These are phyloP conservation scores for Odocoileus hemionus DNA, from an alignment of 2,113 vertebrate genomes.

Conservation along the genomic window DNA sequence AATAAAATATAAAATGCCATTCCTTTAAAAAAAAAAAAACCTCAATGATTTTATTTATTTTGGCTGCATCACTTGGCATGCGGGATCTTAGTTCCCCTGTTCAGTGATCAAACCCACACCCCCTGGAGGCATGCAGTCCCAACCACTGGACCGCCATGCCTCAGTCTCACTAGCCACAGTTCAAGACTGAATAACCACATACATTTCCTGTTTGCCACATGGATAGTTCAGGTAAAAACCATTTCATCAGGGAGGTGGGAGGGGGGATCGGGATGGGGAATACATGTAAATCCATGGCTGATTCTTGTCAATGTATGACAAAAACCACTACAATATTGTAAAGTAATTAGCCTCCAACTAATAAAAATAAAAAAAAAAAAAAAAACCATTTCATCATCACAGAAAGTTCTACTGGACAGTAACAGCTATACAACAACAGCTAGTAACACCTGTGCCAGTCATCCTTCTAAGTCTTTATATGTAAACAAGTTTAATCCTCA, in stretches of 20 bases:
- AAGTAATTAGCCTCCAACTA: too few relatives aligned
- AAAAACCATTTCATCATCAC: neutral
- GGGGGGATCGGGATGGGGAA: too few relatives aligned
- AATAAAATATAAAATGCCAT: neutral
- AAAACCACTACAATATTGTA: too few relatives aligned
- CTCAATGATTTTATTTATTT: neutral
- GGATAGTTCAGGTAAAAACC: neutral
- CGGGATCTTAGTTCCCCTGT: neutral
- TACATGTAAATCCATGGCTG: too few relatives aligned
- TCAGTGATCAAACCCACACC: neutral
- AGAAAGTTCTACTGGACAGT: neutral
- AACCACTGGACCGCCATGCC: neutral
- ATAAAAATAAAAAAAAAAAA: too few relatives aligned
- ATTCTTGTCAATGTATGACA: too few relatives aligned
- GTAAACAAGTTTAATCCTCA: neutral
- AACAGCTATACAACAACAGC: neutral
- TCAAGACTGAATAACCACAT: neutral
- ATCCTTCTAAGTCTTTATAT: neutral
- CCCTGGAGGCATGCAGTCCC: neutral
- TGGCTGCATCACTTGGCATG: neutral
- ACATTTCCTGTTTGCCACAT: neutral
- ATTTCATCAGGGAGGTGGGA: neutral
- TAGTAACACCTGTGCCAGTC: neutral
- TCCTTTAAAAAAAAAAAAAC: neutral
- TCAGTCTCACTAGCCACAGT: neutral